Conservation (phyloP, 2,113 vertebrate genomes). For the Elgaria multicarinata region DNA sequence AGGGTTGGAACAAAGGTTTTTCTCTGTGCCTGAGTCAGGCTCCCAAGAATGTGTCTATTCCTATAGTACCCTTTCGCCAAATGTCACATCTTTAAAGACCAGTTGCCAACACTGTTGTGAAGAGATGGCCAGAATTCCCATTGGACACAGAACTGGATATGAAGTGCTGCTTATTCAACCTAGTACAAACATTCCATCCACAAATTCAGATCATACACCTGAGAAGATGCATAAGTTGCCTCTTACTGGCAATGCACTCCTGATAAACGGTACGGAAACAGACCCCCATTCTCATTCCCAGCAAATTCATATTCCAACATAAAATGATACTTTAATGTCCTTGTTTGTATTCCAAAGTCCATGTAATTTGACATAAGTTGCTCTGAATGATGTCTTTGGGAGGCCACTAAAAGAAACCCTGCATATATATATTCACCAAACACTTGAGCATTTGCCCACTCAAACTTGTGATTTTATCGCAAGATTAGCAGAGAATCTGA, state of each 20-base stretch:
- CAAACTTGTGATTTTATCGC: not conserved
- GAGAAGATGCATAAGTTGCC: not conserved
- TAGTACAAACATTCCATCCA: not conserved
- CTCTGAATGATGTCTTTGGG: not conserved
- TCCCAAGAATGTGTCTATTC: not conserved
- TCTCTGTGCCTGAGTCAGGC: not conserved
- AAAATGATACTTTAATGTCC: constrained; percentile 11
- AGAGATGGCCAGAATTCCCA: not conserved
- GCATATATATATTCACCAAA: not conserved
- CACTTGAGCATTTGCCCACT: too few relatives aligned
- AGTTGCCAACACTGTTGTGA: not conserved
- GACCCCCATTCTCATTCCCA: not conserved
- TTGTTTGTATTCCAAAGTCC: not conserved
- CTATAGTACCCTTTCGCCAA: not conserved
- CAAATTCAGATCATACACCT: not conserved
- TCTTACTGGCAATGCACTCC: not conserved
- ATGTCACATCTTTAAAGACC: not conserved
- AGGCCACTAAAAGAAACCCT: not conserved
- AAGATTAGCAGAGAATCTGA: not conserved
- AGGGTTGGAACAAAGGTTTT: not conserved
- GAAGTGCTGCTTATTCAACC: not conserved
- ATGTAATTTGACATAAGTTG: not conserved
- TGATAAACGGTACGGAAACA: not conserved
- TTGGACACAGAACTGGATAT: not conserved
- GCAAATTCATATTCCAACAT: not conserved